Percentiles rank a stretch among this genome's conserved stretches.
phyloP scores from a whole-genome alignment of 2,888 invertebrate species.

The Microplitis manilae region DNA sequence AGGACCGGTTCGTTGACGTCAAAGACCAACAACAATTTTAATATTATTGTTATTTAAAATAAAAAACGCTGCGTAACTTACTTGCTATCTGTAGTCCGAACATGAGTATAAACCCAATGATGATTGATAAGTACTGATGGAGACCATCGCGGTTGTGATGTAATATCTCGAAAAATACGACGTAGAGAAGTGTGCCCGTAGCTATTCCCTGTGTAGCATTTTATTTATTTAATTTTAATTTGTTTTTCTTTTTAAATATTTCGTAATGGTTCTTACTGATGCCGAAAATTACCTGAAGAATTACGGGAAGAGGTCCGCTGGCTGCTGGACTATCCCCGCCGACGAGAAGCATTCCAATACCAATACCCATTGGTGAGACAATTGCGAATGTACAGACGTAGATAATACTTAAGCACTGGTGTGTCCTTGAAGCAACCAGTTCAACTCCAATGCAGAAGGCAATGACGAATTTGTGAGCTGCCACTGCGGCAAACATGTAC shows the following conservation, averaged over 20 bases:
- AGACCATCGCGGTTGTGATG: conserved; percentile 77
- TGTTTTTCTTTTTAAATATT: neutral
- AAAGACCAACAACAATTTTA: neutral
- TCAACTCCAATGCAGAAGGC: conserved; percentile 92
- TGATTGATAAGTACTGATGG: conserved; percentile 78
- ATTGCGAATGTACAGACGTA: conserved; percentile 85
- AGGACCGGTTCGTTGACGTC: neutral
- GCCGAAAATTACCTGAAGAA: conserved; percentile 60
- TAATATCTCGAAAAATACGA: conserved; percentile 97
- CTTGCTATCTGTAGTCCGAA: conserved; percentile 78
- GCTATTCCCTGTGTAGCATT: conserved; percentile 87
- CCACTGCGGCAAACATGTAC: conserved; percentile 89
- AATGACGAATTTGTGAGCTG: conserved; percentile 89
- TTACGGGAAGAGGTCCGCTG: conserved; percentile 74
- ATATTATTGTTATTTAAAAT: neutral
- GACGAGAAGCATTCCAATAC: conserved; percentile 80
- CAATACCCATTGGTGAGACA: conserved; percentile 87
- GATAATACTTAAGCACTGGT: conserved; percentile 75
- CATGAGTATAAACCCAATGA: conserved; percentile 82
- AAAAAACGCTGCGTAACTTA: conserved; percentile 69
- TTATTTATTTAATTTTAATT: neutral
- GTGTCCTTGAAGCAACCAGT: conserved; percentile 81
- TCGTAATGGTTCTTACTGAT: neutral
- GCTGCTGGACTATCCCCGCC: conserved; percentile 76
- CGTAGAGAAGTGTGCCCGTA: conserved; percentile 93